These are phyloP conservation scores for Hiodon tergisus DNA, from an alignment of 2,113 vertebrate species.

Conservation along the genomic window DNA sequence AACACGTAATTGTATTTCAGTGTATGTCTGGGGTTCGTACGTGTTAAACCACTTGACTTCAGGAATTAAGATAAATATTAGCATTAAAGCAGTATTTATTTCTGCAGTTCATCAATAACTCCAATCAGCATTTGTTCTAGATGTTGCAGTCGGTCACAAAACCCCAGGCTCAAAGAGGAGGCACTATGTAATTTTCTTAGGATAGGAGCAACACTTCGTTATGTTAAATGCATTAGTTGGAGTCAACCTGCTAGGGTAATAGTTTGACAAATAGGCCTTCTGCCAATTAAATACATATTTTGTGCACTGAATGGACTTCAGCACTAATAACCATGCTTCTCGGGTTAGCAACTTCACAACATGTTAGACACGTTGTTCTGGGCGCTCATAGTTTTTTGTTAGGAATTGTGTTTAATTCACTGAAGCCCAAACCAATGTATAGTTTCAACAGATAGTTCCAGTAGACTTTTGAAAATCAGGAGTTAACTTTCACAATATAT, in stretches of 20 bases:
- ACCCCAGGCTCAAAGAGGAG: background rate
- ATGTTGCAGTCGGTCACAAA: background rate
- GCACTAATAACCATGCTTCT: constrained; percentile 35
- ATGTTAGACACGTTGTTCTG: constrained; percentile 42
- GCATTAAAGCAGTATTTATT: background rate
- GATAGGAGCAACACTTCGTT: background rate
- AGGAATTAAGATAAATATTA: background rate
- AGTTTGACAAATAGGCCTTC: too few relatives aligned
- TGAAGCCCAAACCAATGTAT: constrained; percentile 37
- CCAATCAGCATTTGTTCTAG: background rate
- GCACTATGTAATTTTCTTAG: background rate
- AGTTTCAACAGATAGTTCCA: constrained; percentile 39
- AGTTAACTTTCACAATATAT: constrained; percentile 42
- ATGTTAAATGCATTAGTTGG: background rate
- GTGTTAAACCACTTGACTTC: background rate
- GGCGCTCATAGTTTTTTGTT: constrained; percentile 37
- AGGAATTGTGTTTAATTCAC: constrained; percentile 37
- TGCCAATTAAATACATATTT: constrained; percentile 1
- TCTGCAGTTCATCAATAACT: background rate
- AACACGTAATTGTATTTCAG: background rate
- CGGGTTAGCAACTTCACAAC: constrained; percentile 35
- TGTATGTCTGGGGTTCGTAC: background rate
- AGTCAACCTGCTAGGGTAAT: too few relatives aligned
- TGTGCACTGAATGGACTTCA: constrained; percentile 29
- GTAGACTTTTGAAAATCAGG: constrained; percentile 31